These are phyloP conservation scores for Colletes gigas DNA, from an alignment of 1,140 invertebrate species.

Conservation along the genomic window DNA sequence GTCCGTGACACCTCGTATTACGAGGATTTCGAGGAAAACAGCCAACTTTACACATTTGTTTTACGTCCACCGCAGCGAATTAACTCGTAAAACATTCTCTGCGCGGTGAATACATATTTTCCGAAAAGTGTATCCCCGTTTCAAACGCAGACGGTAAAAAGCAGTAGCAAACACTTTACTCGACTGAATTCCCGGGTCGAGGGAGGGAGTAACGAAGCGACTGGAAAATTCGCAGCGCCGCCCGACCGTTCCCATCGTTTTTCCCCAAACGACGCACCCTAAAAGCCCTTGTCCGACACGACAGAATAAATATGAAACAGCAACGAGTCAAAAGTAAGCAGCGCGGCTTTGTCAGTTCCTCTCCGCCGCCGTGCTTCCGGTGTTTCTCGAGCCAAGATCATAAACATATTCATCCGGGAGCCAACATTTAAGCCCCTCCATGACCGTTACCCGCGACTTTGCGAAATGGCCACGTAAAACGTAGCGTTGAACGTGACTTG, in stretches of 20 bases:
- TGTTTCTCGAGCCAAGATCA: slow-evolving; percentile 32
- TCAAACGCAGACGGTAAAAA: neutral
- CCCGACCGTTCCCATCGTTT: neutral
- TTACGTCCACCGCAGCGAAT: neutral
- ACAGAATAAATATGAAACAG: slow-evolving; percentile 29
- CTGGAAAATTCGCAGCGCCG: neutral
- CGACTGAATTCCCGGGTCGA: neutral
- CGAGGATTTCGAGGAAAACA: too few species aligned
- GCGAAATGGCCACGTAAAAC: slow-evolving; percentile 28
- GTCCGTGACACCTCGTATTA: too few species aligned
- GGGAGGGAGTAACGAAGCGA: neutral
- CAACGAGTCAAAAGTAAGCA: slow-evolving; percentile 4
- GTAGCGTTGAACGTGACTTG: slow-evolving; percentile 41
- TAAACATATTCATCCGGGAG: slow-evolving; percentile 43
- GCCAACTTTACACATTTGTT: too few species aligned
- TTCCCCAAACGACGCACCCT: slow-evolving; percentile 5
- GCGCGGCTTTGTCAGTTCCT: neutral
- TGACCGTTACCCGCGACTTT: slow-evolving; percentile 2
- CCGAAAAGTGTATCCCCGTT: neutral
- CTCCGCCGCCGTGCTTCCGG: neutral
- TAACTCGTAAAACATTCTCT: too few species aligned
- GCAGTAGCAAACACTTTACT: neutral
- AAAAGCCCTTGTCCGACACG: neutral
- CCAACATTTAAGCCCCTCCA: slow-evolving; percentile 7
- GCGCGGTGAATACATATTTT: too few species aligned